Conservation (phyloP, 2,888 invertebrate genomes). For the Pristionchus arcanus region DNA sequence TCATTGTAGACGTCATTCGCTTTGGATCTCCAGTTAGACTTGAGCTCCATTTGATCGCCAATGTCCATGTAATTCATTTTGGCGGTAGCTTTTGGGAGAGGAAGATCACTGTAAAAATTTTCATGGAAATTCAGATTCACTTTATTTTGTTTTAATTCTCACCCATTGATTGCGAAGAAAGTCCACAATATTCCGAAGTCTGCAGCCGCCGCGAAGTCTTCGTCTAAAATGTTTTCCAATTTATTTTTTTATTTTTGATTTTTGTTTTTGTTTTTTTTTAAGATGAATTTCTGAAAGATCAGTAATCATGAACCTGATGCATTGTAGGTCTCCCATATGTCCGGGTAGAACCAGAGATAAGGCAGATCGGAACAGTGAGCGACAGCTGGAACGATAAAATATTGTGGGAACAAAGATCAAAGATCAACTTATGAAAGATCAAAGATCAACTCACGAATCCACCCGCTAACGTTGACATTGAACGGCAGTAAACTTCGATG, state of each 20-base stretch:
- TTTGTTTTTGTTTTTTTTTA: background rate
- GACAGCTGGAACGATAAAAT: background rate
- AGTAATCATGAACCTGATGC: background rate
- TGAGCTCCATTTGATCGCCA: background rate
- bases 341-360: conserved; percentile 24
- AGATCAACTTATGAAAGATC: background rate
- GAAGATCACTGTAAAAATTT: background rate
- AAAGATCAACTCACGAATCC: conserved; percentile 28
- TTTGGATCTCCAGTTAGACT: background rate
- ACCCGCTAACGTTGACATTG: background rate
- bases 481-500: conserved; percentile 14
- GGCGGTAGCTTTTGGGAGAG: background rate
- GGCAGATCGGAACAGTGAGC: conserved; percentile 8
- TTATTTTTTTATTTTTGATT: too few species aligned
- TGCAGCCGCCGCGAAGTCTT: background rate
- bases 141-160: background rate
- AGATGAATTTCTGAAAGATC: too few species aligned
- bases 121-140: too few species aligned
- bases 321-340: conserved; percentile 17
- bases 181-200: background rate
- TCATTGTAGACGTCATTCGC: background rate
- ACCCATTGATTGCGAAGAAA: conserved; percentile 19
- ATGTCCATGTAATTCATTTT: background rate
- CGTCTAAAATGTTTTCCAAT: background rate
- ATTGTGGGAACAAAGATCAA: background rate